phyloP scores from a whole-genome alignment of 2,888 invertebrate genomes.

The Xylota segnis region DNA sequence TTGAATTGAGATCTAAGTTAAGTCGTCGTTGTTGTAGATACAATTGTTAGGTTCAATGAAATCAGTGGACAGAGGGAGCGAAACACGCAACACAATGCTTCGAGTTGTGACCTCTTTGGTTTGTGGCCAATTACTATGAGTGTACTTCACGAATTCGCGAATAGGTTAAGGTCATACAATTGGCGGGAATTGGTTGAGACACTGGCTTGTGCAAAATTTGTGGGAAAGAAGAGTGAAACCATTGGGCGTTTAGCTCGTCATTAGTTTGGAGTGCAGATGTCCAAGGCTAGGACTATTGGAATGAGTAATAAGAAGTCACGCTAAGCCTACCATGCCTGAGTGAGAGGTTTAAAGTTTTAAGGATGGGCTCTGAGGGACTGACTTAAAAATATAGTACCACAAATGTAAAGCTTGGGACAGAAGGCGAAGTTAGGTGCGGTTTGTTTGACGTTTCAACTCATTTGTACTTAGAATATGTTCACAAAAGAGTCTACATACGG shows the following conservation, averaged over 20 bases:
- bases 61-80: constrained; percentile 54
- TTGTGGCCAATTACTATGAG: constrained; percentile 22
- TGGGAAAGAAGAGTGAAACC: constrained; percentile 17
- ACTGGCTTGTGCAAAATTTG: neutral
- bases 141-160: constrained; percentile 26
- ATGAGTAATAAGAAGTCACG: too few species aligned
- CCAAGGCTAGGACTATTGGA: too few species aligned
- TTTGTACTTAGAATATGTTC: too few species aligned
- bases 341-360: too few species aligned
- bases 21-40: constrained; percentile 19
- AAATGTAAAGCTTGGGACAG: too few species aligned
- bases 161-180: constrained; percentile 63
- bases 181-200: constrained; percentile 16
- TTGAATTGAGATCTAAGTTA: constrained; percentile 63
- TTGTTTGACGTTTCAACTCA: too few species aligned
- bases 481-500: too few species aligned
- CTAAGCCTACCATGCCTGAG: too few species aligned
- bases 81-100: constrained; percentile 43
- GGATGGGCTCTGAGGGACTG: too few species aligned
- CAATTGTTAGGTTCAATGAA: constrained; percentile 64
- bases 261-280: too few species aligned
- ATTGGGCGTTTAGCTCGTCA: neutral
- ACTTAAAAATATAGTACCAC: too few species aligned
- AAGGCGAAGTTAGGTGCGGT: too few species aligned
- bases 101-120: constrained; percentile 48